A percentile compares a stretch with the other conserved stretches of the same genome.
Conservation (phyloP, 2,888 invertebrate species). For the Athalia rosae region DNA sequence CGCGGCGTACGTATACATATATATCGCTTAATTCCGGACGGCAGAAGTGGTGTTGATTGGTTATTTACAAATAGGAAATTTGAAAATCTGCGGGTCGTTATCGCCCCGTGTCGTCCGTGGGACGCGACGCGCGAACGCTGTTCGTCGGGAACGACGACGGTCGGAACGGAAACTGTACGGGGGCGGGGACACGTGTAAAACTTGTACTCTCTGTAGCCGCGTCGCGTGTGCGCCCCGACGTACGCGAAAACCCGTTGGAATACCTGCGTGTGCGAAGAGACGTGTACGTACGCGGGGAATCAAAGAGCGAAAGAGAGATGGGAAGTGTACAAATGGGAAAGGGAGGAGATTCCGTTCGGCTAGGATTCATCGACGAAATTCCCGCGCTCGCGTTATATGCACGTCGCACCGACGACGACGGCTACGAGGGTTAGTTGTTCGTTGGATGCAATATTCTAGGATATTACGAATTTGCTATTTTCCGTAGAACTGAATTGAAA, state of each 20-base stretch:
- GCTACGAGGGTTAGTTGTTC: slow-evolving; percentile 36
- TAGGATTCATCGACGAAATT: too few species aligned
- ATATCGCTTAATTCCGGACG: slow-evolving; percentile 42
- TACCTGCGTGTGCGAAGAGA: too few species aligned
- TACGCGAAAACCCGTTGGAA: neutral
- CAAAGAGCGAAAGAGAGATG: too few species aligned
- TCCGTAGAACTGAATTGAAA: slow-evolving; percentile 71
- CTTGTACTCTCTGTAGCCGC: slow-evolving; percentile 11
- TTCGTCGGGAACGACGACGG: too few species aligned
- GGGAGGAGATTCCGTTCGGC: too few species aligned
- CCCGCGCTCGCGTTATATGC: neutral
- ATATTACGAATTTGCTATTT: slow-evolving; percentile 74
- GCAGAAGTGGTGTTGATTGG: slow-evolving; percentile 66
- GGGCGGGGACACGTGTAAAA: slow-evolving; percentile 16
- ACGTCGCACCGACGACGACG: neutral
- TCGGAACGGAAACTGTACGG: neutral
- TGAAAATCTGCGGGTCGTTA: slow-evolving; percentile 69
- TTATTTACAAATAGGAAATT: slow-evolving; percentile 74
- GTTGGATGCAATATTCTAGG: slow-evolving; percentile 71
- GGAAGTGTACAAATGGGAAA: too few species aligned
- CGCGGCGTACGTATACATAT: neutral
- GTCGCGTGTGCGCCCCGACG: slow-evolving; percentile 4
- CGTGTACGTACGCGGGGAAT: too few species aligned
- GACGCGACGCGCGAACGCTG: slow-evolving; percentile 1
- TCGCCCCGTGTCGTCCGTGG: slow-evolving; percentile 55